phyloP scores from a whole-genome alignment of 2,888 invertebrate species.

The Drosophila rellima region DNA sequence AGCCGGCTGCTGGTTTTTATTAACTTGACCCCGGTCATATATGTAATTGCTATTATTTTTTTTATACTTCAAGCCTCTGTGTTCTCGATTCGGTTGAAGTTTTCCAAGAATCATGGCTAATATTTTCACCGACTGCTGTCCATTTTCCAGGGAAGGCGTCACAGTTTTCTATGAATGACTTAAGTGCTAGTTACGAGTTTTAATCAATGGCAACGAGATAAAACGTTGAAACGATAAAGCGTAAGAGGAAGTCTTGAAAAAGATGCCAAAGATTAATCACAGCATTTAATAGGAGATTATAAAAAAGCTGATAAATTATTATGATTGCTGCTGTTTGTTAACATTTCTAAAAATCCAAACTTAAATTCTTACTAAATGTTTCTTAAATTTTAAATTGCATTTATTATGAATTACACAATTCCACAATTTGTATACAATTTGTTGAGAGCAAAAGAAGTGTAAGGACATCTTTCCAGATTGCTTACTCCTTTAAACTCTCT shows the following conservation, averaged over 20 bases:
- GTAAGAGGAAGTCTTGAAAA: slow-evolving; percentile 21
- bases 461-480: neutral
- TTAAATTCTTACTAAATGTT: neutral
- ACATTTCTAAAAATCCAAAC: neutral
- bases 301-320: slow-evolving; percentile 9
- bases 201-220: slow-evolving; percentile 56
- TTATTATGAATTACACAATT: too few species aligned
- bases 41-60: slow-evolving; percentile 76
- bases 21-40: slow-evolving; percentile 42
- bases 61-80: slow-evolving; percentile 10
- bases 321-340: neutral
- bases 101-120: slow-evolving; percentile 61
- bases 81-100: slow-evolving; percentile 23
- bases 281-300: slow-evolving; percentile 15
- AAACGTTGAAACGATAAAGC: slow-evolving; percentile 13
- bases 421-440: too few species aligned
- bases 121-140: slow-evolving; percentile 22
- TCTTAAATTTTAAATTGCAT: neutral
- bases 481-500: neutral
- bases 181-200: slow-evolving; percentile 38
- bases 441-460: neutral
- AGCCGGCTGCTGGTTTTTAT: slow-evolving; percentile 54
- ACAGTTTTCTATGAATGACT: slow-evolving; percentile 59
- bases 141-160: slow-evolving; percentile 50
- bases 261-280: slow-evolving; percentile 26